Percentiles rank a stretch among this genome's conserved stretches.
Conservation (phyloP, 1,140 invertebrate genomes). For the Pseudomyrmex pallidus region DNA sequence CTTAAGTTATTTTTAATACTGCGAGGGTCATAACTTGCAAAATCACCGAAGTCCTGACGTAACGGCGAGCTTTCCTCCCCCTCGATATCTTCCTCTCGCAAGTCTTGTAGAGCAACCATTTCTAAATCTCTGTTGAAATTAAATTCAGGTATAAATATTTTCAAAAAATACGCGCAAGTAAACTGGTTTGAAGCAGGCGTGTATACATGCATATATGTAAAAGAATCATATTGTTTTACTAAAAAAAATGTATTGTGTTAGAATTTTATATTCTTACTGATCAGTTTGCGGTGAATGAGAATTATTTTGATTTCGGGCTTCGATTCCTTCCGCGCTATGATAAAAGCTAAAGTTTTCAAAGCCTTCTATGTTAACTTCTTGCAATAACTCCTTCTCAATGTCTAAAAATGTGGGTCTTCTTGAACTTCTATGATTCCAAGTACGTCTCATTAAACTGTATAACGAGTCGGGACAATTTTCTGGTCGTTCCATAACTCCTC, state of each 20-base stretch:
- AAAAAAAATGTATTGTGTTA: too few relatives aligned
- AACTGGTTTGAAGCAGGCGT: neutral
- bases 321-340: slow-evolving; percentile 88
- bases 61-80: slow-evolving; percentile 80
- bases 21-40: slow-evolving; percentile 79
- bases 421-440: slow-evolving; percentile 93
- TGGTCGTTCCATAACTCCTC: slow-evolving; percentile 96
- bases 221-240: too few relatives aligned
- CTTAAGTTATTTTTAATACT: slow-evolving; percentile 77
- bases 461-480: slow-evolving; percentile 96
- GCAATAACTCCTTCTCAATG: slow-evolving; percentile 88
- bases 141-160: slow-evolving; percentile 7
- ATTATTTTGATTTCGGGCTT: slow-evolving; percentile 84
- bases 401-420: slow-evolving; percentile 93
- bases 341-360: slow-evolving; percentile 93
- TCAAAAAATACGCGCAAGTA: neutral
- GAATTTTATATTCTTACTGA: slow-evolving; percentile 72
- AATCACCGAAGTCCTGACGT: slow-evolving; percentile 80
- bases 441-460: slow-evolving; percentile 94
- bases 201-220: too few relatives aligned
- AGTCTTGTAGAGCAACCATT: slow-evolving; percentile 74
- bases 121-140: slow-evolving; percentile 78
- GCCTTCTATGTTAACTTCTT: slow-evolving; percentile 85
- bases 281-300: slow-evolving; percentile 76
- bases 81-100: slow-evolving; percentile 80